Conservation (phyloP, 2,797 vertebrate species). For the Sardinella longiceps region DNA sequence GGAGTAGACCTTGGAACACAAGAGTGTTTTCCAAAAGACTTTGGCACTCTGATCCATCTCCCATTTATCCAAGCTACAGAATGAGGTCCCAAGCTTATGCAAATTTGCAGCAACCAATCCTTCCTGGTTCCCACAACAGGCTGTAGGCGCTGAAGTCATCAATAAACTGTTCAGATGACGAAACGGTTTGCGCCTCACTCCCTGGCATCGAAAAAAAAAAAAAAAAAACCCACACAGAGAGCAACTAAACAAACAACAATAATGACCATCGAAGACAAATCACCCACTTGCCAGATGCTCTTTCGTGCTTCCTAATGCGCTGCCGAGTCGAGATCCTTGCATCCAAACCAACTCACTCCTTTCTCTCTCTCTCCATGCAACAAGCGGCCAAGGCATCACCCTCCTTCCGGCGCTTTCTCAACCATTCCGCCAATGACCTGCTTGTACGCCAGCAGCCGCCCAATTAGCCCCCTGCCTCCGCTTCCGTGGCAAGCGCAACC, state of each 20-base stretch:
- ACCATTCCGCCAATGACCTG: slow-evolving; percentile 64
- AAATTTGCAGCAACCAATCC: background rate
- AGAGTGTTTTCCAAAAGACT: background rate
- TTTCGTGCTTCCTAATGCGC: background rate
- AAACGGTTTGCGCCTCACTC: background rate
- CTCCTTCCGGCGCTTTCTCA: background rate
- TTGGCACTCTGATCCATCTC: background rate
- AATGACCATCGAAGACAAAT: slow-evolving; percentile 64
- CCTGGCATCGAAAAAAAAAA: slow-evolving; percentile 2
- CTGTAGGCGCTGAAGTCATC: slow-evolving; percentile 18
- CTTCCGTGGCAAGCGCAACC: slow-evolving; percentile 51
- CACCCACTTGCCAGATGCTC: slow-evolving; percentile 75
- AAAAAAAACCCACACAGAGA: slow-evolving; percentile 24
- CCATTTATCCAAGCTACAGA: slow-evolving; percentile 11
- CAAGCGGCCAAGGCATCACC: slow-evolving; percentile 40
- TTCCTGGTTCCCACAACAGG: slow-evolving; percentile 3
- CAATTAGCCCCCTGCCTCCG: slow-evolving; percentile 71
- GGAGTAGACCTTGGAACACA: background rate
- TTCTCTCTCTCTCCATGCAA: slow-evolving; percentile 49
- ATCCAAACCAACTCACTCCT: slow-evolving; percentile 59
- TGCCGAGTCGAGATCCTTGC: slow-evolving; percentile 42
- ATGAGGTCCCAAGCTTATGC: slow-evolving; percentile 15
- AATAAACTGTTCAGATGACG: slow-evolving; percentile 21
- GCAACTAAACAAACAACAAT: slow-evolving; percentile 40
- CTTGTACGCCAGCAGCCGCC: slow-evolving; percentile 74